These are phyloP conservation scores for Synchiropus splendidus DNA, from an alignment of 2,113 vertebrate genomes.

Conservation along the genomic window DNA sequence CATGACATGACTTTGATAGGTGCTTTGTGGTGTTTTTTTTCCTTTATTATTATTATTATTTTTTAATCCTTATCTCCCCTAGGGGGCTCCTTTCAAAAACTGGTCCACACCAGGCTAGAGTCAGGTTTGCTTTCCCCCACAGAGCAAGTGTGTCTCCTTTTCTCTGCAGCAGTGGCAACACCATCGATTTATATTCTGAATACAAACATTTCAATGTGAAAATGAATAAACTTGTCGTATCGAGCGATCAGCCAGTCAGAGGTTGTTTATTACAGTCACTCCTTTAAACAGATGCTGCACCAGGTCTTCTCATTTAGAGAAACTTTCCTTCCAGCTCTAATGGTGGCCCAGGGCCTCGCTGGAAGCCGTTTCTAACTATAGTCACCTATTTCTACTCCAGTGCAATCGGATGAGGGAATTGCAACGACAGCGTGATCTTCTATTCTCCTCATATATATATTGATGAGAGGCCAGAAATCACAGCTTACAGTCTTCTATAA, in stretches of 20 bases:
- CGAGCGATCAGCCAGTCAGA: slow-evolving; percentile 24
- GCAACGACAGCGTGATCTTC: slow-evolving; percentile 28
- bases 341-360: slow-evolving; percentile 37
- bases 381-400: slow-evolving; percentile 18
- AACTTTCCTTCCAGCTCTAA: slow-evolving; percentile 31
- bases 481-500: slow-evolving; percentile 1
- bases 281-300: slow-evolving; percentile 27
- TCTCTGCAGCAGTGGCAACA: no score
- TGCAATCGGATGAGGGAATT: slow-evolving; percentile 19
- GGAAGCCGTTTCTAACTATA: slow-evolving; percentile 23
- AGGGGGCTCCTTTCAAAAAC: no score
- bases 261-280: slow-evolving; percentile 19
- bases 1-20: no score
- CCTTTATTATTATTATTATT: no score
- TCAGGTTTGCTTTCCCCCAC: no score
- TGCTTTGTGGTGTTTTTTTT: no score
- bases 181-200: no score
- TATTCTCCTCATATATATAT: slow-evolving; percentile 21
- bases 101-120: no score
- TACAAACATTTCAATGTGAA: no score
- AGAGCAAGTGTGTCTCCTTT: no score
- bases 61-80: no score
- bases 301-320: slow-evolving; percentile 18
- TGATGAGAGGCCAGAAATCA: slow-evolving; percentile 20
- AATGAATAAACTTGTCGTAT: neutral